Base-by-base conservation (phyloP, 2,797 vertebrate species). In the Diplodus sargus region DNA sequence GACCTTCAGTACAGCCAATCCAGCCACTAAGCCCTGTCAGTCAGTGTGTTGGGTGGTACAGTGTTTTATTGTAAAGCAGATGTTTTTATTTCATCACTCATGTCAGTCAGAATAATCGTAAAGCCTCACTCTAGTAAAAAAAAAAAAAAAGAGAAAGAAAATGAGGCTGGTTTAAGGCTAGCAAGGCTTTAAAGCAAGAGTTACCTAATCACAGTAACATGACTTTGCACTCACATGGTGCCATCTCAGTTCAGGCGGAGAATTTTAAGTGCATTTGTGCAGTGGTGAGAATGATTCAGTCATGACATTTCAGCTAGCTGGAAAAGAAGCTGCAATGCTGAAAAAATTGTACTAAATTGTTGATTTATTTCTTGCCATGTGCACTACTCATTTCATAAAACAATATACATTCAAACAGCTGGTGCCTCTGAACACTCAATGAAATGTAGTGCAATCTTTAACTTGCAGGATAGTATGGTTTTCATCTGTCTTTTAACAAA, bases 221-320 rank as follows among this genome's bases (percentile, higher is more conserved):
- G 82, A 85, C 78, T 89, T 83, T 85, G 84, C 84, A 85, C 89
- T 92, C 74, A 61, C 58, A 45, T 57, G 23, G 75, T 45, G 66
- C 57, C 51, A 45, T 83, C 52, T 90, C 79, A 25, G 2, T 76
- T 87, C 80, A 86, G 74, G 58, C 51, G 17, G 65, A 83, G 69
- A 8, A 75, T 76, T 84, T 83, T 72, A 85, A 89, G 81, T 85
- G 87, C 77, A 67, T 85, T 87, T 81, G 70, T 87, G 85, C 78
- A 74, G 53, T 12, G 67, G 56, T 74, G 81, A 74, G 74, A 78
- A 68, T 81, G 76, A 90, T 87, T 87, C 83, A 84, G 59, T 65
- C n/a, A 25, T 87, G 84, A 79, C 86, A 84, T 88, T 90, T 87
- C 59, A 75, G 76, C 65, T 47, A 1, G 64, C 53, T 70, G 63